A percentile compares a stretch with the other conserved stretches of the same genome.
Conservation (phyloP, 2,113 vertebrate species). For the Burhinus oedicnemus region DNA sequence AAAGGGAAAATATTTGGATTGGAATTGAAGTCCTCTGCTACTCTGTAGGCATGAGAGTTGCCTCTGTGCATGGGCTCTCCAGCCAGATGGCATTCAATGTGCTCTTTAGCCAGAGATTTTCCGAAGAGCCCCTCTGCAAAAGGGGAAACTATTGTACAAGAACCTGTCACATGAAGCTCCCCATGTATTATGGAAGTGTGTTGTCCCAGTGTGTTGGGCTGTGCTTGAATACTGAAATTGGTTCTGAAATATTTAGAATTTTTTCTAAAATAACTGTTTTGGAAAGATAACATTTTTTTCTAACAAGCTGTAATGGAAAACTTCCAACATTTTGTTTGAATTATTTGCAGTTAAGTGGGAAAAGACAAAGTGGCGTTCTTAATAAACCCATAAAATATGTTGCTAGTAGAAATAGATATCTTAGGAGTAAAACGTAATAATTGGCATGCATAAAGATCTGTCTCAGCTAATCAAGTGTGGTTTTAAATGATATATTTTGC, state of each 20-base stretch:
- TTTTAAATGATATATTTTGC: not conserved
- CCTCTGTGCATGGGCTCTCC: not conserved
- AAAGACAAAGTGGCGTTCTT: not conserved
- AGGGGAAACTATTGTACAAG: not conserved
- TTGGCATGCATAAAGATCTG: not conserved
- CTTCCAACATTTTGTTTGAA: constrained; percentile 5
- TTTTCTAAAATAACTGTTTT: not conserved
- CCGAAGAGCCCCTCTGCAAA: not conserved
- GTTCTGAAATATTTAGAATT: not conserved
- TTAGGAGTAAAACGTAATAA: not conserved
- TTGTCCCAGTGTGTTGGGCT: not conserved
- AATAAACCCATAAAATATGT: constrained; percentile 9
- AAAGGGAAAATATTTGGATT: constrained; percentile 49
- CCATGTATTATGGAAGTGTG: not conserved
- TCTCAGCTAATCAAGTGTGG: not conserved
- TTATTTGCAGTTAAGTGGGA: constrained; percentile 15
- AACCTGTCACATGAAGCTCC: not conserved
- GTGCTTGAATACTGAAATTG: not conserved
- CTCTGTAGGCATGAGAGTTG: not conserved
- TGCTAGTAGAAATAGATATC: not conserved
- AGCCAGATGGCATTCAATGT: not conserved
- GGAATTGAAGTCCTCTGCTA: not conserved
- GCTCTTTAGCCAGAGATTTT: not conserved
- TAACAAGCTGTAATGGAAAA: not conserved
- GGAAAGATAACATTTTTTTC: not conserved